Percentiles rank a stretch among this genome's conserved stretches.
phyloP scores from a whole-genome alignment of 2,113 vertebrate genomes.

The Shinisaurus crocodilurus region DNA sequence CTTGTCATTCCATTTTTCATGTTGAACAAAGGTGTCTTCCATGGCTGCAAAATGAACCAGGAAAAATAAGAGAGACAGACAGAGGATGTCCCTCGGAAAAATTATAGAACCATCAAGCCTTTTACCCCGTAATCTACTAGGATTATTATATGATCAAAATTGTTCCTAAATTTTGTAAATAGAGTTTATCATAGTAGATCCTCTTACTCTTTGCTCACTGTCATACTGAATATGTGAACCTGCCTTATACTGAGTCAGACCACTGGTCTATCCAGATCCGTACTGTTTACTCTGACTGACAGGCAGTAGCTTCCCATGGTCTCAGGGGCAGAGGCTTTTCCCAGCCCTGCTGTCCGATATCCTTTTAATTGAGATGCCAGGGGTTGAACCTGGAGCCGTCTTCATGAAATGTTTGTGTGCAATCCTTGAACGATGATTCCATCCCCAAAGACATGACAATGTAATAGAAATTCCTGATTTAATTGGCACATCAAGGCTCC shows the following conservation, averaged over 20 bases:
- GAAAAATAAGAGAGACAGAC: background rate
- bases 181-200: constrained; percentile 4
- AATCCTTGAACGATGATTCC: background rate
- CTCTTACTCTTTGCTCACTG: background rate
- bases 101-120: constrained; percentile 10
- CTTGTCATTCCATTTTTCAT: constrained; percentile 51
- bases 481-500: background rate
- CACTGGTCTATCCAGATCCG: background rate
- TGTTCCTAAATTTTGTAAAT: background rate
- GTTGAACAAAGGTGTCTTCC: constrained; percentile 45
- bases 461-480: background rate
- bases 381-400: background rate
- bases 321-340: background rate
- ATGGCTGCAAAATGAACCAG: constrained; percentile 21
- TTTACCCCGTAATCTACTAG: background rate
- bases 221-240: too few relatives aligned
- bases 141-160: background rate
- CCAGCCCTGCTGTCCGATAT: background rate
- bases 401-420: background rate
- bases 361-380: background rate
- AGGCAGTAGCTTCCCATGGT: background rate
- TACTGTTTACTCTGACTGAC: background rate
- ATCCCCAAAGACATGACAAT: background rate
- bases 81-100: background rate
- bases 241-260: background rate